Evolutionary conservation across 2,113 vertebrate species (phyloP).

Genomic region (Phylloscopus whistleri): DNA sequence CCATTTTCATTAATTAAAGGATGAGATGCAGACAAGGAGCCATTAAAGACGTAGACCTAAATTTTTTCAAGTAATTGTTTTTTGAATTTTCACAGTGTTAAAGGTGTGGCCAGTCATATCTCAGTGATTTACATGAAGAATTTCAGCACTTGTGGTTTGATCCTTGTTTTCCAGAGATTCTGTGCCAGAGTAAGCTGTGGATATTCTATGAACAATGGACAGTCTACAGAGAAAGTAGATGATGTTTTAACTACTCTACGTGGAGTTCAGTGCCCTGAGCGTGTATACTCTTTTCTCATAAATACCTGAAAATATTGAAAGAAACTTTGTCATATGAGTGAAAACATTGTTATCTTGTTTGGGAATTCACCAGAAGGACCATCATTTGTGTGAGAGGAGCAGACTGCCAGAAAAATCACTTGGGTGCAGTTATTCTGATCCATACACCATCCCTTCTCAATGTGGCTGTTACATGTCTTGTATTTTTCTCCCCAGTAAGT

Average conservation of each 20-base stretch:
- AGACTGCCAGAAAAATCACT: not conserved
- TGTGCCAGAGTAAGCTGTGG: not conserved
- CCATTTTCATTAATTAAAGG: not conserved
- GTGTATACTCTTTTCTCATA: not conserved
- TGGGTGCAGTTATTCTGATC: not conserved
- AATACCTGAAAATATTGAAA: not conserved
- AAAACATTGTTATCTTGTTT: not conserved
- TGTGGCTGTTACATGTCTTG: not conserved
- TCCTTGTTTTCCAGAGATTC: not conserved
- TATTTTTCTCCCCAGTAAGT: not conserved
- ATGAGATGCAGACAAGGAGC: not conserved
- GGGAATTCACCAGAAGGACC: not conserved
- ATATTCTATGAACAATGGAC: not conserved
- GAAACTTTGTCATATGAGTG: not conserved
- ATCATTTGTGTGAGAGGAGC: not conserved
- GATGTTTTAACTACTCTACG: not conserved
- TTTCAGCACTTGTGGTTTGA: not conserved
- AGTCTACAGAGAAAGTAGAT: not conserved
- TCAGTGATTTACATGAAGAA: not conserved
- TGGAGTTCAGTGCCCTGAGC: fast-evolving
- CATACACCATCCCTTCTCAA: not conserved
- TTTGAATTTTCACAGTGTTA: not conserved
- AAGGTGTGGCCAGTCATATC: not conserved
- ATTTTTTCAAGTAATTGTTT: not conserved
- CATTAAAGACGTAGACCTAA: not conserved